Percentiles rank a stretch among this genome's conserved stretches.
phyloP scores from a whole-genome alignment of 2,113 vertebrate species.

The Xenopus tropicalis region DNA sequence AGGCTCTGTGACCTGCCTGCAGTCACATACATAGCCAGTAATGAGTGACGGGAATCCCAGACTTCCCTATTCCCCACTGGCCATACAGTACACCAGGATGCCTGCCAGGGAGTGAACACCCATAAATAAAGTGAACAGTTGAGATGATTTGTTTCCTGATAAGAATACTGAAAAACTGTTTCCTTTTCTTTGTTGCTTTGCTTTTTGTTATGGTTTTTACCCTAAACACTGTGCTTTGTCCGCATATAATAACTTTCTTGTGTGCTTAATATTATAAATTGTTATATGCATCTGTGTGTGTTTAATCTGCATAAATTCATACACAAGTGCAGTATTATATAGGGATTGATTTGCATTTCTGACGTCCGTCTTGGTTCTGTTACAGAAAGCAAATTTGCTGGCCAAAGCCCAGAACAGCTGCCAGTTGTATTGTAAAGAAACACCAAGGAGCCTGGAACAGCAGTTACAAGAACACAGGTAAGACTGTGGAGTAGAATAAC shows the following conservation, averaged over 20 bases:
- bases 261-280: too few species aligned
- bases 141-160: conserved; percentile 1
- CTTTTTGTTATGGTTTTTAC: too few species aligned
- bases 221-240: too few species aligned
- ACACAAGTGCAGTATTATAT: not conserved
- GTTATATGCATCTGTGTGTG: not conserved
- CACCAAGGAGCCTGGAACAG: conserved; percentile 91
- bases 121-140: not conserved
- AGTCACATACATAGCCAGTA: too few species aligned
- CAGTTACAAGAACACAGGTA: conserved; percentile 97
- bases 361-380: conserved; percentile 45
- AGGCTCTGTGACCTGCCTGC: too few species aligned
- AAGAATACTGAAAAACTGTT: too few species aligned
- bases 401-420: conserved; percentile 84
- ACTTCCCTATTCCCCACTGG: not conserved
- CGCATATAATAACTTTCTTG: too few species aligned
- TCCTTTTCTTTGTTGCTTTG: too few species aligned
- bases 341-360: not conserved
- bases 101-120: not conserved
- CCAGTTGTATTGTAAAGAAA: conserved; percentile 89
- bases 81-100: too few species aligned
- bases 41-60: not conserved
- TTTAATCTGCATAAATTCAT: not conserved
- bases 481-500: not conserved
- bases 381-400: conserved; percentile 77